Evolutionary conservation across 2,797 vertebrate genomes (phyloP).

Genomic region (Mergus octosetaceus): DNA sequence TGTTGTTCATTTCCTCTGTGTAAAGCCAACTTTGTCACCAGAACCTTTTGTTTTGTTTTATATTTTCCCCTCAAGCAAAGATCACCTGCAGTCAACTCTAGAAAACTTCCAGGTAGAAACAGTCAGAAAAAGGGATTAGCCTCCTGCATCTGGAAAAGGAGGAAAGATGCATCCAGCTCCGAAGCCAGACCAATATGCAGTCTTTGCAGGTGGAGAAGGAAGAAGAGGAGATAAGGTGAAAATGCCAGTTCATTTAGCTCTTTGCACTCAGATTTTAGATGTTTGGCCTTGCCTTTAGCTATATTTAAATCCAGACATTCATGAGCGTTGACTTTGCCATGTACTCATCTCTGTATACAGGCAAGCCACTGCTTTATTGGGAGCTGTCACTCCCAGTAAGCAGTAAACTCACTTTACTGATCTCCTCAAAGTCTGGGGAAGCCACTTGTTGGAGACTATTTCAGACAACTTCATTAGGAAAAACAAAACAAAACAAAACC

Average conservation of each 20-base stretch:
- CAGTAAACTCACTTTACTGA: not conserved
- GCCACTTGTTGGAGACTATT: not conserved
- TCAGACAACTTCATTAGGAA: not conserved
- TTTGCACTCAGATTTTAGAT: not conserved
- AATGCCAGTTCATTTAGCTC: not conserved
- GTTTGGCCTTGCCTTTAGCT: not conserved
- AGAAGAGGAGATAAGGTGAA: not conserved
- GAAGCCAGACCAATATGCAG: not conserved
- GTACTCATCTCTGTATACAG: not conserved
- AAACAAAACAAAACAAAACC: too few relatives aligned
- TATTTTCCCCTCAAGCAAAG: too few relatives aligned
- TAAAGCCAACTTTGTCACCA: too few relatives aligned
- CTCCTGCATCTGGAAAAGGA: too few relatives aligned
- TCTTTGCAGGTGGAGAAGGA: not conserved
- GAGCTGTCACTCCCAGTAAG: not conserved
- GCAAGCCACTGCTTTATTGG: not conserved
- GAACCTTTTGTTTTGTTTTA: too few relatives aligned
- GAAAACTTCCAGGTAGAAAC: too few relatives aligned
- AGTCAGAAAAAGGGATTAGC: too few relatives aligned
- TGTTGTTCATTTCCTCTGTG: too few relatives aligned
- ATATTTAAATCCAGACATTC: not conserved
- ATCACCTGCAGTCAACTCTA: too few relatives aligned
- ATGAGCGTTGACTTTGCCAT: not conserved
- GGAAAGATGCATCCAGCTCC: not conserved
- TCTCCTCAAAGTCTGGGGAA: not conserved